Evolutionary conservation across 2,888 invertebrate genomes (phyloP).

Genomic region (Drosophila phalerata): DNA sequence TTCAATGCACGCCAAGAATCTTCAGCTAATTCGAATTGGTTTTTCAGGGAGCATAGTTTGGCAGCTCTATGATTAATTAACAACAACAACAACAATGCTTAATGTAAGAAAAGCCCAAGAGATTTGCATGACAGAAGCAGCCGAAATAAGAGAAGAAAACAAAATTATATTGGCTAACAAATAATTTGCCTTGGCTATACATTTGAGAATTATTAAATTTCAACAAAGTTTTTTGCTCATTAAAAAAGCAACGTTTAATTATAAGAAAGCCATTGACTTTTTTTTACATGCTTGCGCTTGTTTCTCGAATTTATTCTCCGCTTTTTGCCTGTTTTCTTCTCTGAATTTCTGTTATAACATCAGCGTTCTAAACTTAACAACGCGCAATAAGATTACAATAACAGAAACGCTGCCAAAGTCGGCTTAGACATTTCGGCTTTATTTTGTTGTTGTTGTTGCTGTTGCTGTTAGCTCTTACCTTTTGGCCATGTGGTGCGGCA

Average conservation of each 20-base stretch:
- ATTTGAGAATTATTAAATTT: slow-evolving; percentile 48
- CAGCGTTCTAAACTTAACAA: slow-evolving; percentile 80
- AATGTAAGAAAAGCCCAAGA: slow-evolving; percentile 45
- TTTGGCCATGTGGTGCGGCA: slow-evolving; percentile 30
- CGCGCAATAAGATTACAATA: slow-evolving; percentile 71
- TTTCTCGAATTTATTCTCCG: slow-evolving; percentile 24
- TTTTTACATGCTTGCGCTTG: slow-evolving; percentile 52
- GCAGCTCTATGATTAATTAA: slow-evolving; percentile 37
- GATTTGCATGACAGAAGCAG: slow-evolving; percentile 70
- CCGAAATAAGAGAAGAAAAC: slow-evolving; percentile 19
- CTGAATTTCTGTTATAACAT: slow-evolving; percentile 75
- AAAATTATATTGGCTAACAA: slow-evolving; percentile 39
- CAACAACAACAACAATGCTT: slow-evolving; percentile 12
- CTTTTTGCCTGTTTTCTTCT: slow-evolving; percentile 22
- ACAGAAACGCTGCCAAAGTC: slow-evolving; percentile 23
- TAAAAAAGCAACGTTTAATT: slow-evolving; percentile 68
- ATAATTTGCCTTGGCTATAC: slow-evolving; percentile 42
- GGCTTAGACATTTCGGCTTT: slow-evolving; percentile 57
- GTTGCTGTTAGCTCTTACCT: slow-evolving; percentile 22
- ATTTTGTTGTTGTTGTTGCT: slow-evolving; percentile 9
- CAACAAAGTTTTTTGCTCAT: slow-evolving; percentile 66
- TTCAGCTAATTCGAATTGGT: slow-evolving; percentile 10
- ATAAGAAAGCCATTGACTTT: slow-evolving; percentile 78
- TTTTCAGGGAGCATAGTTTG: slow-evolving; percentile 22
- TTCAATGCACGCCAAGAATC: slow-evolving; percentile 60